A percentile compares a stretch with the other conserved stretches of the same genome.
Conservation (phyloP, 2,888 invertebrate genomes). For the Drosophila hamatofila region DNA sequence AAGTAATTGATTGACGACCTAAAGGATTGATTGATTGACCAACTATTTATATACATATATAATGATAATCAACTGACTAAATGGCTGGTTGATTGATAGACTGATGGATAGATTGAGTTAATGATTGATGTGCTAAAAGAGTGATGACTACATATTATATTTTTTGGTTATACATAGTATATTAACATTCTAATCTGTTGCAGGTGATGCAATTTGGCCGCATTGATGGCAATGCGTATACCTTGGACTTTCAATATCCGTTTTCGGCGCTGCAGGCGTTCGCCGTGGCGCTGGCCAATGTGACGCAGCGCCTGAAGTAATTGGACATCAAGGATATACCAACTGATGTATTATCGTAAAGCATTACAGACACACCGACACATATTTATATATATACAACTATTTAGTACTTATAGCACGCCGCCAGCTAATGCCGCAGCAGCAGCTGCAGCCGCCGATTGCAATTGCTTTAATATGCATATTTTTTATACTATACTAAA, state of each 20-base stretch:
- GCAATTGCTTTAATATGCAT: slow-evolving; percentile 53
- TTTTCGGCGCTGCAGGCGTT: slow-evolving; percentile 99
- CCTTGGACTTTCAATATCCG: slow-evolving; percentile 99
- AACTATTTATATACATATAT: too few species aligned
- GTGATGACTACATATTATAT: too few species aligned
- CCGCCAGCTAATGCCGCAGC: slow-evolving; percentile 45
- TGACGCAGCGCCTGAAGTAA: slow-evolving; percentile 85
- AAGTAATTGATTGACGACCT: not conserved
- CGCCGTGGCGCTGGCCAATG: slow-evolving; percentile 93
- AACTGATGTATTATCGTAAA: slow-evolving; percentile 37
- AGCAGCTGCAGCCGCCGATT: slow-evolving; percentile 22
- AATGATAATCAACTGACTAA: too few species aligned
- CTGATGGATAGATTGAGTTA: too few species aligned
- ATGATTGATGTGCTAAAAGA: too few species aligned
- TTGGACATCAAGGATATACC: slow-evolving; percentile 22
- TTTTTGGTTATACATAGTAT: too few species aligned
- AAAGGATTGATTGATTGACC: too few species aligned
- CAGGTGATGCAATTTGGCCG: slow-evolving; percentile 99
- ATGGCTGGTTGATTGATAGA: too few species aligned
- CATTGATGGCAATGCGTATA: slow-evolving; percentile 99
- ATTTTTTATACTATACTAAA: slow-evolving; percentile 67
- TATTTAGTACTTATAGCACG: slow-evolving; percentile 30
- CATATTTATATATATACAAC: slow-evolving; percentile 31
- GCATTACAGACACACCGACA: slow-evolving; percentile 19
- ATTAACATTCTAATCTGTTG: slow-evolving; percentile 41